Evolutionary conservation across 2,113 vertebrate species (phyloP), one percentile per base, ranked within the genome.

Genomic region (Poeciliopsis retropinna): DNA sequence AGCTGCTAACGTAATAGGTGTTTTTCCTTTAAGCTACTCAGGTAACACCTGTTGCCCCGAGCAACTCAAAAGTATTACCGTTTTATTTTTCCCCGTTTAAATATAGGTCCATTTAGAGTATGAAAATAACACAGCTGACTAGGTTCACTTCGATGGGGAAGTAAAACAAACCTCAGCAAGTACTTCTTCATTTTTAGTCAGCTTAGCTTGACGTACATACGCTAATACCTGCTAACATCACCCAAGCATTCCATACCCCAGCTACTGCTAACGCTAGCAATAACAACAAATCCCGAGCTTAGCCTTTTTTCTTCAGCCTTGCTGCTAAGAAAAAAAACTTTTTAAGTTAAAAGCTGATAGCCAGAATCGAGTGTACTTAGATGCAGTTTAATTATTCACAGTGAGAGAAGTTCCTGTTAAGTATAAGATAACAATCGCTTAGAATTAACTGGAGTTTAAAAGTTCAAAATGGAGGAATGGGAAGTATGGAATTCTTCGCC

Each of bases 401-500:
- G 7, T 4, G 5, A 13, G 15, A 15, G 12, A 4, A 76, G 47
- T 10, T 1, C 7, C 1, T 19, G 1, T 22, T 17, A 87, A 92
- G 87, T 93, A 65, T 90, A 88, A 86, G 32, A 88, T 72, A 87
- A 80, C 79, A 85, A 75, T 6, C 66, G 60, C 15, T n/a, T 15
- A 15, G 75, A 81, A 68, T 37, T 72, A 87, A 75, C 73, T 61
- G 64, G 60, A 83, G 79, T 88, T 89, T 85, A 86, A 94, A 92
- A 91, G 89, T 92, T 93, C 93, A 95, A 95, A 94, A 95, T 95
- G 94, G 94, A 92, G 94, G 93, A 92, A 85, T 78, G 82, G 61
- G 87, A 89, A 90, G 81, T 81, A 75, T 69, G 85, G 83, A 90
- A 90, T 85, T 90, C 78, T 86, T 82, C 25, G 67, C 69, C 68